Evolutionary conservation across 2,113 vertebrate species (phyloP), one percentile per base, ranked within the genome.

Genomic region (Passer domesticus): DNA sequence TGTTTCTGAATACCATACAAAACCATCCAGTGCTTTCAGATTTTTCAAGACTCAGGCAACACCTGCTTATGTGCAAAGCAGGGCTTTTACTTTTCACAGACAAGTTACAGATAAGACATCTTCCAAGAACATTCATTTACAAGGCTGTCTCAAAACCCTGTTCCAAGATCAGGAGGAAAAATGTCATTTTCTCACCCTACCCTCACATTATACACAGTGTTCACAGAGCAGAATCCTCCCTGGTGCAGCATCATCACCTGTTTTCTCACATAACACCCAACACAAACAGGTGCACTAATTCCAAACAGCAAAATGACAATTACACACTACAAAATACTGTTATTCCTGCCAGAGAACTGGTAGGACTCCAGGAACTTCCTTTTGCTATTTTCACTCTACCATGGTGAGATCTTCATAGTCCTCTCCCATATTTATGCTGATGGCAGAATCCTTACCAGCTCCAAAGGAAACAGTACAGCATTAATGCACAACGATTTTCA

Each of bases 331-430:
- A 66, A 58, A 74, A 59, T 6, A 52, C 46, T 47, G 12, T 27
- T 56, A 47, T 6, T 60, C 76, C 62, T 79, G 62, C 5, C 23
- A 88, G 43, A 72, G 49, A 39, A 66, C 60, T 25, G 23, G 18
- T 16, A 39, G 73, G 53, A 44, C 39, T 47, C 23, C 59, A 52
- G 3, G 22, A 75, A 67, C 23, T 55, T 59, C 28, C 20, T 62
- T 64, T 39, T 58, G 46, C 67, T 46, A 23, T 37, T 80, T 89
- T 35, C 19, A 52, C 37, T 64, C 39, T 53, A 9, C 37, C 22
- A 10, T 1, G 6, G 35, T 0, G 0, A 81, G 22, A 67, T 33
- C 74, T 64, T 59, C 31, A 25, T 13, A 21, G 3, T 72, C 44
- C 46, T 91, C 37, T 63, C 23, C 15, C 66, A 24, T 8, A 50